Base-by-base conservation (phyloP, 1,140 invertebrate genomes). In the Aricia agestis region DNA sequence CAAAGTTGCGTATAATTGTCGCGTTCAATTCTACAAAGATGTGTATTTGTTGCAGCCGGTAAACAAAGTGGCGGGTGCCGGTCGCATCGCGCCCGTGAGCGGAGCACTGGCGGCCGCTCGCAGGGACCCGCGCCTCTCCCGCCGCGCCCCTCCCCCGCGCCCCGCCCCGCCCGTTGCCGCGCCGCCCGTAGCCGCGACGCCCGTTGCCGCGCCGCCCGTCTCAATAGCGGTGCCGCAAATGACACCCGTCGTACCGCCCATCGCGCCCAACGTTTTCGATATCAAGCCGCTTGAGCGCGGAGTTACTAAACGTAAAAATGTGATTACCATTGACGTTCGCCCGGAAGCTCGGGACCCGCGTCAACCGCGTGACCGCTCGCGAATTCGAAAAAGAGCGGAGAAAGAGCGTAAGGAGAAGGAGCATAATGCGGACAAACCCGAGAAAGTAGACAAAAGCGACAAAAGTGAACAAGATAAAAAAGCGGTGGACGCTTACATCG, bases 1-100 rank as follows among this genome's bases (percentile, higher is more conserved):
- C n/a, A n/a, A n/a, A n/a, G n/a, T n/a, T n/a, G n/a, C n/a, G n/a
- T n/a, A n/a, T n/a, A n/a, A n/a, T n/a, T n/a, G n/a, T n/a, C 25
- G 25, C 25, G 25, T 25, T 2, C 36, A 9, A 36, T 36, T 36
- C 9, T 36, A 36, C 36, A 36, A 36, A 36, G 5, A 1, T 36
- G 36, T 36, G 36, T 36, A 7, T 36, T 36, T 25, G 25, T 74
- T 80, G 13, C 85, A 89, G 86, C 86, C 86, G 7, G 85, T 89
- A 25, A 82, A 78, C 70, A 86, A 82, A 57, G 32, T 70, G 17
- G 25, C 69, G 52, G 92, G 92, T 32, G 61, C 67, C 9, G 87
- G 93, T 3, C 93, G 94, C 74, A 95, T 95, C 71, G 92, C 94
- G 67, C 95, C 95, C 31, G 94, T 94, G 9, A 95, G 93, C 85